These are phyloP conservation scores for Plectropomus leopardus DNA, from an alignment of 2,113 vertebrate genomes.

Conservation along the genomic window DNA sequence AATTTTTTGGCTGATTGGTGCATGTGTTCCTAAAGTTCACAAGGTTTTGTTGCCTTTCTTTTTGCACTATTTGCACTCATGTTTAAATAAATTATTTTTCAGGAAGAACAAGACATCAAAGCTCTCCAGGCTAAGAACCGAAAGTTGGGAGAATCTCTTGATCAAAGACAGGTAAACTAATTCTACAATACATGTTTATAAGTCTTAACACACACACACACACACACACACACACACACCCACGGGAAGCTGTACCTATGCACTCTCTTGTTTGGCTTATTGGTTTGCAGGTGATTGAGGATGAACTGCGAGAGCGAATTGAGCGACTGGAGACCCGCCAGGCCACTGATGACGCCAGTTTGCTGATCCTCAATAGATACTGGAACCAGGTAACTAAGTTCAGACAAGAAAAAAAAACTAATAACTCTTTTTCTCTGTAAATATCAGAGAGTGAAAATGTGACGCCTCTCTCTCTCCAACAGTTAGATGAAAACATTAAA, in stretches of 20 bases:
- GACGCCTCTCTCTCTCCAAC: slow-evolving; percentile 10
- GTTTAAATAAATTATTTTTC: slow-evolving; percentile 21
- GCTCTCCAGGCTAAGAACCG: slow-evolving; percentile 96
- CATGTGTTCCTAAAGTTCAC: too few relatives aligned
- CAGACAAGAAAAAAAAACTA: background rate
- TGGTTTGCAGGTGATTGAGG: slow-evolving; percentile 91
- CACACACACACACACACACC: background rate
- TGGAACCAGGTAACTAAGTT: slow-evolving; percentile 92
- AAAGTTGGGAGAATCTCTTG: slow-evolving; percentile 94
- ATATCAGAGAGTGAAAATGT: background rate
- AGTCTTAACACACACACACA: background rate
- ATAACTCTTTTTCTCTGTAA: background rate
- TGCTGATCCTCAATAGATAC: slow-evolving; percentile 96
- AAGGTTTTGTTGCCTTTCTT: too few relatives aligned
- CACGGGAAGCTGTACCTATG: background rate
- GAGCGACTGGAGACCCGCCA: slow-evolving; percentile 95
- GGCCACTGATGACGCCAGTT: slow-evolving; percentile 95
- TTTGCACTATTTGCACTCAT: background rate
- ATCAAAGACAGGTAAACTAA: slow-evolving; percentile 89
- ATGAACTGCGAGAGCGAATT: slow-evolving; percentile 94
- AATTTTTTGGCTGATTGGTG: too few relatives aligned
- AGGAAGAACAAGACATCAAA: slow-evolving; percentile 97
- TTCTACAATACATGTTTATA: background rate
- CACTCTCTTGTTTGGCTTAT: background rate
- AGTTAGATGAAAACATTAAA: slow-evolving; percentile 95